Conservation (phyloP, 2,888 invertebrate species). For the Cryptophagus acutangulus region DNA sequence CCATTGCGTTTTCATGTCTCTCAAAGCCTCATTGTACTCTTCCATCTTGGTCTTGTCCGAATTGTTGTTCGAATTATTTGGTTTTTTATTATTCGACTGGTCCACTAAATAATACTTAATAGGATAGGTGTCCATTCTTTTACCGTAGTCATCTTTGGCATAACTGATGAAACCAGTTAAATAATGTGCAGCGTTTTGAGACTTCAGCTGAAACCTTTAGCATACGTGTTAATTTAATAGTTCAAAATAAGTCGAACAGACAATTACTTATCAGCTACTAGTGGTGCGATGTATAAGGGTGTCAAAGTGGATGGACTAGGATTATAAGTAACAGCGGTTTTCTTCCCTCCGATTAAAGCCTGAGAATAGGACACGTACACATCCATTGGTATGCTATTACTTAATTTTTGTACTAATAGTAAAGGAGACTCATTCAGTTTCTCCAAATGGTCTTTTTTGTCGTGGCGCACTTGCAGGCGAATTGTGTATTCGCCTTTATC, state of each 20-base stretch:
- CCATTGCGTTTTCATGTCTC: constrained; percentile 82
- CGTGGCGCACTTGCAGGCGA: constrained; percentile 84
- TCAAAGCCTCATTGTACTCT: constrained; percentile 77
- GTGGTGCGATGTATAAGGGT: constrained; percentile 74
- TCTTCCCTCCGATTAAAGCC: constrained; percentile 74
- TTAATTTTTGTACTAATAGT: constrained; percentile 70
- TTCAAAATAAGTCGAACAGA: constrained; percentile 22
- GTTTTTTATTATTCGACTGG: constrained; percentile 52
- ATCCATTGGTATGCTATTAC: constrained; percentile 67
- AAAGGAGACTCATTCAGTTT: constrained; percentile 76
- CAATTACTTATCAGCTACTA: constrained; percentile 78
- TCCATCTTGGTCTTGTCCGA: constrained; percentile 57
- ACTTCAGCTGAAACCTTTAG: constrained; percentile 43
- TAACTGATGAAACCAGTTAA: constrained; percentile 73
- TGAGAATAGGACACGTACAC: constrained; percentile 65
- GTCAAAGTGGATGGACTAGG: constrained; percentile 54
- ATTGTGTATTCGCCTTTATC: constrained; percentile 94
- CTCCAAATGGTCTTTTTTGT: constrained; percentile 78
- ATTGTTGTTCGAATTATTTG: constrained; percentile 25
- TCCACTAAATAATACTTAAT: constrained; percentile 71
- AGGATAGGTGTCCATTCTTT: constrained; percentile 66
- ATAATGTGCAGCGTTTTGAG: constrained; percentile 60
- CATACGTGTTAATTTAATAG: not conserved
- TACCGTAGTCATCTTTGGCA: constrained; percentile 80
- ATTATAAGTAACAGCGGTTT: constrained; percentile 47